Conservation (phyloP, 1,140 invertebrate genomes). For the Eupeodes corollae region DNA sequence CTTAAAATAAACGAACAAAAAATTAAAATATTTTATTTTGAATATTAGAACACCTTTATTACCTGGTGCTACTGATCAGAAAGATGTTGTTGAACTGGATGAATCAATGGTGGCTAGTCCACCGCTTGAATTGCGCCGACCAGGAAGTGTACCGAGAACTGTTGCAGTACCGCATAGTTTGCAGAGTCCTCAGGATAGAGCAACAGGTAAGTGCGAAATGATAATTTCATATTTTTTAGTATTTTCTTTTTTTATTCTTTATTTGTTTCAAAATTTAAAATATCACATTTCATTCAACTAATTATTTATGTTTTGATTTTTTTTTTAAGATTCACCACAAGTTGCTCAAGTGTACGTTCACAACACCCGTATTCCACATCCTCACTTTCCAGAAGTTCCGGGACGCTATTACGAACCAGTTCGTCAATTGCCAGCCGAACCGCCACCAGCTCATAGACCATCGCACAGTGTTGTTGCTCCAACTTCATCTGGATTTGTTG, state of each 20-base stretch:
- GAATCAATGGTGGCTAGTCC: slow-evolving; percentile 49
- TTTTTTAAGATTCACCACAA: slow-evolving; percentile 50
- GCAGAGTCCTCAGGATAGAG: slow-evolving; percentile 61
- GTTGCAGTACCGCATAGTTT: slow-evolving; percentile 43
- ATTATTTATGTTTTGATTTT: too few species aligned
- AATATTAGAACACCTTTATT: slow-evolving; percentile 1
- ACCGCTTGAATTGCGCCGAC: slow-evolving; percentile 56
- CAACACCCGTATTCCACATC: slow-evolving; percentile 39
- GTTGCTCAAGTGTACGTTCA: slow-evolving; percentile 56
- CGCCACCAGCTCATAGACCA: slow-evolving; percentile 52
- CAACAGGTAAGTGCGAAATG: slow-evolving; percentile 45
- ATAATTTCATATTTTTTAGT: too few species aligned
- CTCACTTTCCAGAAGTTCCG: slow-evolving; percentile 31
- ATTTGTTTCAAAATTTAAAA: too few species aligned
- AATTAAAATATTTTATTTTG: not conserved
- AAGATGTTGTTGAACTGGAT: slow-evolving; percentile 20
- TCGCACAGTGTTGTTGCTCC: slow-evolving; percentile 38
- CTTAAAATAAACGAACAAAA: too few species aligned
- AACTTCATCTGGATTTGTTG: slow-evolving; percentile 26
- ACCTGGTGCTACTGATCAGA: slow-evolving; percentile 1
- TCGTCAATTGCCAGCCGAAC: slow-evolving; percentile 37
- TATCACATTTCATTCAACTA: too few species aligned
- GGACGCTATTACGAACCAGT: slow-evolving; percentile 39
- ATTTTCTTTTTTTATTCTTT: too few species aligned
- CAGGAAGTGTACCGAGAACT: slow-evolving; percentile 35